Evolutionary conservation across 2,888 invertebrate species (phyloP), one percentile per base, ranked within the genome.

Genomic region (Limnephilus rhombicus): DNA sequence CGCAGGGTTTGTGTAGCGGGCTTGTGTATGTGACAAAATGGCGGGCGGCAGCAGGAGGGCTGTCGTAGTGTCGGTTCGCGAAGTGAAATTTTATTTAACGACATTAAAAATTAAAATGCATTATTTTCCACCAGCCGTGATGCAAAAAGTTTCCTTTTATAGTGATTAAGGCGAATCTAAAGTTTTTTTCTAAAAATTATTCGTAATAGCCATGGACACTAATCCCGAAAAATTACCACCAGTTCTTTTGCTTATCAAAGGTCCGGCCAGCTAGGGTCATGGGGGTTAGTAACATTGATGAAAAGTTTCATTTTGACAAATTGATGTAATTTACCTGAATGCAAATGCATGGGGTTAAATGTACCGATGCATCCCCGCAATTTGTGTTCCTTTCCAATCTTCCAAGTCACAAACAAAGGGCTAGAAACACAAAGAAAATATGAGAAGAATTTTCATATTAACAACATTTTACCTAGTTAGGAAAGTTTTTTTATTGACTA

Each of bases 381-480:
- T 94, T 99, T 97, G 95, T 98, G 98, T 95, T 99, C 99, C 95
- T 98, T 98, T 90, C 99, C 99, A 95, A 99, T 99, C 96, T 99
- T 98, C 99, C 99, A 99, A 93, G 99, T 99, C 94, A 99, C 99
- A 96, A 99, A 99, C 95, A 99, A 97, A 91, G 99, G 99, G 96
- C 99, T 99, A 97, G 94, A 94, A 94, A 85, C 89, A 90, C 41
- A 87, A 90, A 86, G 34, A 24, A 34, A 37, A 41, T 37, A 1
- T 68, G 24, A n/a, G 68, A n/a, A 68, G 24, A 68, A 68, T 24
- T 68, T 68, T 68, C 68, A 68, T 68, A 24, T 24, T 24, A 68
- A 68, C 24, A 68, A 24, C 9, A 68, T 68, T 68, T 68, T 24
- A 68, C 9, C 68, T 68, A 68, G 18, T 24, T 68, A 9, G n/a